Base-by-base conservation (phyloP, 2,797 vertebrate genomes). In the Neoniphon sammara region DNA sequence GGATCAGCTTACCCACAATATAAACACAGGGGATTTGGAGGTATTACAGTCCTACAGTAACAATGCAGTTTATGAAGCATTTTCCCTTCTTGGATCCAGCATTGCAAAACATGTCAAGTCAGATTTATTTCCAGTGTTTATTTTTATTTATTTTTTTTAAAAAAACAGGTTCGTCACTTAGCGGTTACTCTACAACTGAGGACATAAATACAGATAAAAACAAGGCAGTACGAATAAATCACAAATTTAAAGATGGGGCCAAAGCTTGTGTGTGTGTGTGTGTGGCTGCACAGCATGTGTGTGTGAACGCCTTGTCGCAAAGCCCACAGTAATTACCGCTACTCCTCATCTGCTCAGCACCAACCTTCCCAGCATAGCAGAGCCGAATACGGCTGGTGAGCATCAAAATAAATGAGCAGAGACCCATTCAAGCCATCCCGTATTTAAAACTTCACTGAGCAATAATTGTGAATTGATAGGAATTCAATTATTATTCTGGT, bases 401-500 rank as follows among this genome's bases (percentile, higher is more conserved):
- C 79, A 67, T 83, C 75, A 59, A 80, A 85, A 78, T 81, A 81
- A 89, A 87, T 77, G 82, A 89, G 82, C 62, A 67, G 73, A 34
- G 71, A 75, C 77, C 80, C 70, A 23, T 39, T 84, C 85, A 71
- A 31, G 70, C 80, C 68, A 52, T 78, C 72, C 66, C 81, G 90
- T 87, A 92, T 88, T 91, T 87, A 90, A 92, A 90, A 92, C 87
- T 85, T 87, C 80, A 78, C 84, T 75, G 85, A 92, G 88, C 87
- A 90, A 91, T 90, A 89, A 91, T 85, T 90, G 82, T 75, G 77
- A 84, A 90, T 86, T 89, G 90, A 89, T 87, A 83, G 76, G 75
- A 83, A 88, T 89, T 88, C 82, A 92, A 93, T 93, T 92, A 93
- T 91, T 85, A 91, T 92, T 92, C 78, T 78, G 88, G 88, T 93